Percentiles rank a stretch among this genome's conserved stretches.
Conservation (phyloP, 2,113 vertebrate species). For the Bolborhynchus lineola region DNA sequence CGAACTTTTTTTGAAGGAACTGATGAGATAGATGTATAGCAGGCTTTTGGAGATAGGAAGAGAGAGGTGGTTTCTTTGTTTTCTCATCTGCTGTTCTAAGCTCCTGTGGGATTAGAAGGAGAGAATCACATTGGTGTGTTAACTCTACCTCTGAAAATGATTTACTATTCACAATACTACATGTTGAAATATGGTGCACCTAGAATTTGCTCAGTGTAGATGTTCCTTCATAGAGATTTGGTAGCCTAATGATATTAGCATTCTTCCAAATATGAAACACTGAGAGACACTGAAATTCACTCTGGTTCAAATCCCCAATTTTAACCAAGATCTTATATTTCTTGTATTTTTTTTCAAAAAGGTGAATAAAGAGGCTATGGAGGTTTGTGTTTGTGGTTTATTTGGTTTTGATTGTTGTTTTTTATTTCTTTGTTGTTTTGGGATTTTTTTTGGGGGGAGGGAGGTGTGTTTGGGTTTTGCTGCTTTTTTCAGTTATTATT, state of each 20-base stretch:
- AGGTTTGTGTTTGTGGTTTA: background rate
- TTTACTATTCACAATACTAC: background rate
- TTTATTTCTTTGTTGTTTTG: background rate
- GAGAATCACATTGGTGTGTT: background rate
- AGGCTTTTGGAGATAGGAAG: background rate
- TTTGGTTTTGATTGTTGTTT: background rate
- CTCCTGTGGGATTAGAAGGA: background rate
- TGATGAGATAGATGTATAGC: background rate
- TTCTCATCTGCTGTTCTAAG: background rate
- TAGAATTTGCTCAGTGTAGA: background rate
- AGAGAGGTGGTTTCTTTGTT: background rate
- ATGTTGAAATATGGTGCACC: background rate
- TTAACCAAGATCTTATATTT: background rate
- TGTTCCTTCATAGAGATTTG: background rate
- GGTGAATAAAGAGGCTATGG: background rate
- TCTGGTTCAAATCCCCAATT: background rate
- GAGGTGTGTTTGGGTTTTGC: background rate
- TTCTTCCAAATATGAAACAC: background rate
- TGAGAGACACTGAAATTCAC: background rate
- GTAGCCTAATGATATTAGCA: background rate
- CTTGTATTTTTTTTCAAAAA: background rate
- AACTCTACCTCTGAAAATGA: background rate
- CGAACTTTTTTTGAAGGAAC: background rate
- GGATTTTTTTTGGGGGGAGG: background rate
- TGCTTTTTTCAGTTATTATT: background rate